Conservation (phyloP, 2,888 invertebrate genomes). For the Platycheirus rosarum region DNA sequence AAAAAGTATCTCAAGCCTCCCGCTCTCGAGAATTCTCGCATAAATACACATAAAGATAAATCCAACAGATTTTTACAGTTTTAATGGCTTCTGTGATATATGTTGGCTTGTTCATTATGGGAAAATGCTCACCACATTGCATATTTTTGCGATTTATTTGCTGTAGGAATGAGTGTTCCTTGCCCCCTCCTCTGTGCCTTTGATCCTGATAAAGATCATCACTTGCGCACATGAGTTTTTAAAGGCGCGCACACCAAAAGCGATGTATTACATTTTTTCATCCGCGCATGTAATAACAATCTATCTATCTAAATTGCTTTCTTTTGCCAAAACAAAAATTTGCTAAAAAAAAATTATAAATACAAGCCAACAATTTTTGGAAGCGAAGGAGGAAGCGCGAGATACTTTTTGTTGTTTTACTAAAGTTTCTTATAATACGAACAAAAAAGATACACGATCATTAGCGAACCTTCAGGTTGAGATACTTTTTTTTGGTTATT, state of each 20-base stretch:
- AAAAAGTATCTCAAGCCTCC: conserved; percentile 41
- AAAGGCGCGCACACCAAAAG: conserved; percentile 36
- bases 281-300: conserved; percentile 61
- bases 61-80: conserved; percentile 74
- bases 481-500: conserved; percentile 14
- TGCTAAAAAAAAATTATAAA: background rate
- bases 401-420: conserved; percentile 16
- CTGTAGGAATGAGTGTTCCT: conserved; percentile 25
- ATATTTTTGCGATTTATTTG: conserved; percentile 62
- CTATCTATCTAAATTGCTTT: conserved; percentile 74
- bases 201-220: conserved; percentile 72
- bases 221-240: conserved; percentile 45
- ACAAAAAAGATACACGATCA: conserved; percentile 33
- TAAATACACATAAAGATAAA: conserved; percentile 46
- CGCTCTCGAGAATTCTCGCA: conserved; percentile 22
- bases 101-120: conserved; percentile 73
- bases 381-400: conserved; percentile 35
- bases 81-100: conserved; percentile 74
- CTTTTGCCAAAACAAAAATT: conserved; percentile 63
- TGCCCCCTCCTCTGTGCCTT: conserved; percentile 9
- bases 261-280: conserved; percentile 58
- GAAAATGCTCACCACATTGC: conserved; percentile 65
- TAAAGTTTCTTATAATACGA: conserved; percentile 33
- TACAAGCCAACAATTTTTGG: conserved; percentile 19
- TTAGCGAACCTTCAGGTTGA: conserved; percentile 18